Percentiles rank a stretch among this genome's conserved stretches.
These are phyloP conservation scores for Paragorgia papillata DNA, from an alignment of 92 coral and sea anemone species.

Conservation along the genomic window DNA sequence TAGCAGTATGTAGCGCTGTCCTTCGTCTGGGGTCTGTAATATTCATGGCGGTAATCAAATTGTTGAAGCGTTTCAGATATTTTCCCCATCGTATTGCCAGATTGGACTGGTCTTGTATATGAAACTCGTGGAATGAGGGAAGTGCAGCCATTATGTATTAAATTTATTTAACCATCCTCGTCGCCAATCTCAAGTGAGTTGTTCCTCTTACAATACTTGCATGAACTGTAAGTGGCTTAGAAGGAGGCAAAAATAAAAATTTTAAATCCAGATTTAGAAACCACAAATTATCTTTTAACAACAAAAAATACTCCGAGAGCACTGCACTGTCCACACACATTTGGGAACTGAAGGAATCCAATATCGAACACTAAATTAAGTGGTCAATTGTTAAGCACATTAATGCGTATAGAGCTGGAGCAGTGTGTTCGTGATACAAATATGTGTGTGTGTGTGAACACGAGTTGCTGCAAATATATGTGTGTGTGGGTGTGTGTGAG, in stretches of 20 bases:
- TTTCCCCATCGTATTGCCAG: conserved; percentile 14
- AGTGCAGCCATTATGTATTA: not conserved
- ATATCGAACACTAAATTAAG: no score
- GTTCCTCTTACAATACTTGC: no score
- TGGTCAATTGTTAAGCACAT: no score
- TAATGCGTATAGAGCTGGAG: no score
- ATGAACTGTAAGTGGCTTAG: not conserved
- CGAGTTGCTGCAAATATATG: no score
- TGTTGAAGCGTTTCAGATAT: conserved; percentile 20
- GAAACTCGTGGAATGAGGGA: not conserved
- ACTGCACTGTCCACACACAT: no score
- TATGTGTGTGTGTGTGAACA: no score
- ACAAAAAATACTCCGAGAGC: not conserved
- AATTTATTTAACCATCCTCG: not conserved
- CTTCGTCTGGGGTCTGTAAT: conserved; percentile 17
- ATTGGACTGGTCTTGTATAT: conserved; percentile 1
- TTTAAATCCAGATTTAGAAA: not conserved
- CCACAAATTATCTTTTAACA: not conserved
- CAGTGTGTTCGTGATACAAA: no score
- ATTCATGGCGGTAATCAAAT: conserved; percentile 24
- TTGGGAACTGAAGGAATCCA: no score
- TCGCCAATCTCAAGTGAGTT: conserved; percentile 5
- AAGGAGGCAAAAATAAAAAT: no score
- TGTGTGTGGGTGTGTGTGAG: no score
- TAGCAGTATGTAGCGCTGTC: conserved; percentile 21